Base-by-base conservation (phyloP, 2,113 vertebrate species). In the Nibea albiflora region DNA sequence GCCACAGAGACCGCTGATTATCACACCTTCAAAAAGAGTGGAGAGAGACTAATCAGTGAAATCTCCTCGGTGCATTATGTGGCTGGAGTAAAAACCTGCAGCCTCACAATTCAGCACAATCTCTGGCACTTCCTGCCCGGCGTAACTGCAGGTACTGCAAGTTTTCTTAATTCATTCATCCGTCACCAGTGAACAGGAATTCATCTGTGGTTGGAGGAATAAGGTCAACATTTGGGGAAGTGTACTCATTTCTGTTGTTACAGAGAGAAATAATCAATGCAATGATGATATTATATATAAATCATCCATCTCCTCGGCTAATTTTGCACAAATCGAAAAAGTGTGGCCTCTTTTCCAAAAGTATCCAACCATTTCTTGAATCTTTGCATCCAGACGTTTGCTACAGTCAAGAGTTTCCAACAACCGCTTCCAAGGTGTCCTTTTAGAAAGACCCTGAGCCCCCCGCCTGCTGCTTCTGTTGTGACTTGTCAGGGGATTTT, bases 391-490 rank as follows among this genome's bases (percentile, higher is more conserved):
- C 35, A 2, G 35, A 35, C 6, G 16, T 68, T 47, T 26, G n/a
- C 7, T 11, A 2, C 8, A 46, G n/a, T 31, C 19, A 44, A 19
- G 12, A 35, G 22, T 63, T 61, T 75, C 22, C 4, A 73, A 60
- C 58, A 71, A 39, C 15, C 52, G 22, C 28, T 15, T 31, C 4
- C 7, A 24, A 73, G 54, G 28, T 80, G 67, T 19, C 16, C 53
- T 64, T 64, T 67, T 3, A 77, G 46, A 57, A 64, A 20, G 46
- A 70, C 69, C 61, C 62, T 26, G 50, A 70, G 79, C 46, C n/a
- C 31, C 44, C 15, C 24, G 42, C 65, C 73, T 84, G 85, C 80
- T 78, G 77, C 35, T 57, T 11, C 24, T 79, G 75, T 77, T 78
- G 28, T 65, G 78, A 61, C 60, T 64, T 12, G 52, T 78, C 58